These are phyloP conservation scores for Syngnathus floridae DNA, from an alignment of 2,113 vertebrate genomes.

Conservation along the genomic window DNA sequence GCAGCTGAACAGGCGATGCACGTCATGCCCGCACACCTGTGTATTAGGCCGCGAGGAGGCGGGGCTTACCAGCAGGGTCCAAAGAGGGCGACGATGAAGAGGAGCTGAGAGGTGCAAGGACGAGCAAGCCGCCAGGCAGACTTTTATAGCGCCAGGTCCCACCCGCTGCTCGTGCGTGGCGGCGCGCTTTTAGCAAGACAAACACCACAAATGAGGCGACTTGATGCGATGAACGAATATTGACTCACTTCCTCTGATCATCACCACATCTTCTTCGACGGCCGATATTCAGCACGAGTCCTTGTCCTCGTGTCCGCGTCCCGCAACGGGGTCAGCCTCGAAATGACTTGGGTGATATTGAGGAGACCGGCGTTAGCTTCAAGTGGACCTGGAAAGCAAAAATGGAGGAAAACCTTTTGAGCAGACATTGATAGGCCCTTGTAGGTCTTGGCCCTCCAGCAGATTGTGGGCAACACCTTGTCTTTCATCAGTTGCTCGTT, in stretches of 20 bases:
- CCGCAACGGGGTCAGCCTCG: not conserved
- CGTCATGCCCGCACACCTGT: constrained; percentile 17
- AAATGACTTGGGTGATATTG: no score
- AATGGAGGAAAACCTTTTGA: no score
- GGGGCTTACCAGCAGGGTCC: constrained; percentile 31
- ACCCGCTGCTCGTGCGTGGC: constrained; percentile 4
- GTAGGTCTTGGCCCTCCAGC: no score
- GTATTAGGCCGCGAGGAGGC: constrained; percentile 2
- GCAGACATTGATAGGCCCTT: no score
- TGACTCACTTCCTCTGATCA: not conserved
- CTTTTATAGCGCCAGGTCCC: constrained; percentile 10
- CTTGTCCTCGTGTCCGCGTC: not conserved
- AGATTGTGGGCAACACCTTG: no score
- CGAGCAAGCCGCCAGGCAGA: constrained; percentile 17
- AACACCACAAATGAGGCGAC: constrained; percentile 8
- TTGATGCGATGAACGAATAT: constrained; percentile 4
- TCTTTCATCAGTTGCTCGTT: no score
- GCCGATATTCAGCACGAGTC: not conserved
- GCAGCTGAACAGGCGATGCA: constrained; percentile 22
- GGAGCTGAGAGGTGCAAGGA: constrained; percentile 45
- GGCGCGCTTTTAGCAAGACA: not conserved
- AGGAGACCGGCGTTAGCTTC: no score
- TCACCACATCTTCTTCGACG: not conserved
- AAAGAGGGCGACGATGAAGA: constrained; percentile 20
- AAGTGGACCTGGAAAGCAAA: no score